Conservation (phyloP, 2,113 vertebrate species). For the Syngnathus scovelli region DNA sequence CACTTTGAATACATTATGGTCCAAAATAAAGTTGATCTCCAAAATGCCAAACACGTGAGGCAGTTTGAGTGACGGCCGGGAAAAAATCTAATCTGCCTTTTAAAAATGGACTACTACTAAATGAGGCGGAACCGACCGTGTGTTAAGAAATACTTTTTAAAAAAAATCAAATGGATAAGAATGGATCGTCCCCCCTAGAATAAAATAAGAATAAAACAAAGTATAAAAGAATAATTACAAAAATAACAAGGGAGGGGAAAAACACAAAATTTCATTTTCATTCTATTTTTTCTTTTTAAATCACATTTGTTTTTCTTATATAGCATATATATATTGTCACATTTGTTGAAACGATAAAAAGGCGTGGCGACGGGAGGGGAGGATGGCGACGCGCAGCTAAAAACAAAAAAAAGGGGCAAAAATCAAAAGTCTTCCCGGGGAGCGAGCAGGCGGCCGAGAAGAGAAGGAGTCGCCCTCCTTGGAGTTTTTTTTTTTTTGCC, state of each 20-base stretch:
- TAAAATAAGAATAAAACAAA: slow-evolving; percentile 41
- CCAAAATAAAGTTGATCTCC: slow-evolving; percentile 16
- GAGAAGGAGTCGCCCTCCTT: slow-evolving; percentile 51
- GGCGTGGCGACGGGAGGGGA: slow-evolving; percentile 37
- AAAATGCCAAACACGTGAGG: slow-evolving; percentile 37
- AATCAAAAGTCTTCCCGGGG: slow-evolving; percentile 7
- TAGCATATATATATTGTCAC: slow-evolving; percentile 45
- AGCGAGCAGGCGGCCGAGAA: slow-evolving; percentile 36
- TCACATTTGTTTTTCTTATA: slow-evolving; percentile 33
- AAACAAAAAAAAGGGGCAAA: slow-evolving; percentile 27
- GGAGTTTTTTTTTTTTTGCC: slow-evolving; percentile 44
- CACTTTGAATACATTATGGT: slow-evolving; percentile 53
- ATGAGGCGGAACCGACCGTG: slow-evolving; percentile 3
- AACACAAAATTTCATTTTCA: slow-evolving; percentile 47
- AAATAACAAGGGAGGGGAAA: slow-evolving; percentile 37
- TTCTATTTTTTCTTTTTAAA: slow-evolving; percentile 22
- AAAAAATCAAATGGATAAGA: slow-evolving; percentile 63
- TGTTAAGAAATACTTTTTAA: slow-evolving; percentile 40
- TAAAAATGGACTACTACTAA: neutral
- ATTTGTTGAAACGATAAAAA: slow-evolving; percentile 58
- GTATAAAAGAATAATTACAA: slow-evolving; percentile 53
- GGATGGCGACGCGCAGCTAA: slow-evolving; percentile 37
- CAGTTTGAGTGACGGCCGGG: slow-evolving; percentile 46
- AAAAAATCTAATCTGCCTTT: slow-evolving; percentile 42
- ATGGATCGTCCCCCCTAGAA: slow-evolving; percentile 43